Base-by-base conservation (phyloP, 2,888 invertebrate species). In the Brassicogethes aeneus region DNA sequence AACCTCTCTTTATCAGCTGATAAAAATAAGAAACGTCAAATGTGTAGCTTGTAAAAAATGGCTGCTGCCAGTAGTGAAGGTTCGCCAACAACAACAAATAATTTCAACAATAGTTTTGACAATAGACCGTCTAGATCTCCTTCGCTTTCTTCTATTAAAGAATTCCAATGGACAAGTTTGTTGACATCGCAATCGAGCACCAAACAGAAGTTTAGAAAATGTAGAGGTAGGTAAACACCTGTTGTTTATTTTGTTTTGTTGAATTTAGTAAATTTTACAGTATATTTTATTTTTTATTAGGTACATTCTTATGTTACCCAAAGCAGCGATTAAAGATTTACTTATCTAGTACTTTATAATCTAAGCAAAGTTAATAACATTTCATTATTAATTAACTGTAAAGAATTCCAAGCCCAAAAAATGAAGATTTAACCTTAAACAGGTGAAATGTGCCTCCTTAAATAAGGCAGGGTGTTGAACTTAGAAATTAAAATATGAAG, bases 101-200 rank as follows among this genome's bases (percentile, higher is more conserved):
- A 50, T 41, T 49, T 55, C 15, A 44, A 43, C 42, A 52, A 44
- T 45, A 51, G 44, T 44, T 41, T 46, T 3, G 35, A 40, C 15
- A 47, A 45, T 34, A 50, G 50, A 56, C 61, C 66, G 41, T 73
- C 74, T 37, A 68, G 73, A 57, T 77, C 77, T 16, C 73, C 76
- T 7, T 76, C 77, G 30, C 62, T 72, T 42, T 70, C 73, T 39
- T 77, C 77, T n/a, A 65, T 73, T 33, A 61, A 69, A 49, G 74
- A 75, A 48, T 73, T 64, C 44, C 61, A 59, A 45, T 68, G 67
- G 67, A 59, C 61, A n/a, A 53, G 54, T 38, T 47, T 67, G 36
- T 50, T 68, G 32, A 55, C 64, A 30, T 63, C 64, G 8, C 51
- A 45, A 39, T 47, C 54, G 13, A 50, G 44, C 35, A n/a, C n/a